phyloP scores from a whole-genome alignment of 2,888 invertebrate species.

The Calephelis perditalis region DNA sequence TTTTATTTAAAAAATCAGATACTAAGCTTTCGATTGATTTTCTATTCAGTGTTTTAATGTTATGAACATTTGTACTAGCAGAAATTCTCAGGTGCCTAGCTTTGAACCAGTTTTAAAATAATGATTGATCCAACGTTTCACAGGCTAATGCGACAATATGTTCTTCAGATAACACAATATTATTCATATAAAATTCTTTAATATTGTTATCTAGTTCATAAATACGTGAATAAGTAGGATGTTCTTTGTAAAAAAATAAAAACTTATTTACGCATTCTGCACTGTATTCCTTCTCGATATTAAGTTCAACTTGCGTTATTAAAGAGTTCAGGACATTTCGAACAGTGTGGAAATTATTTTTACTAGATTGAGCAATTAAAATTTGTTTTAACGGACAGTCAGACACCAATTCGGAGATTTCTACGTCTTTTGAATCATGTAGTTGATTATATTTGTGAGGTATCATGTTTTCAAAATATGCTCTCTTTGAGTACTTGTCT shows the following conservation, averaged over 20 bases:
- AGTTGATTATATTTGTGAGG: slow-evolving; percentile 2
- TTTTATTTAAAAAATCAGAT: neutral
- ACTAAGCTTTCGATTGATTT: neutral
- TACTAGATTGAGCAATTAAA: slow-evolving; percentile 1
- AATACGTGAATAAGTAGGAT: too few species aligned
- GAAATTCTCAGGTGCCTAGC: too few species aligned
- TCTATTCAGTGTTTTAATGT: neutral
- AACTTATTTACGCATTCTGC: neutral
- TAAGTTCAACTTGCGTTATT: neutral
- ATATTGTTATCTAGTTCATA: too few species aligned
- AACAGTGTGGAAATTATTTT: slow-evolving; percentile 1
- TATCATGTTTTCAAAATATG: neutral
- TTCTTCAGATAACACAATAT: too few species aligned
- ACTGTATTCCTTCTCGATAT: neutral
- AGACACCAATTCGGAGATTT: slow-evolving; percentile 2
- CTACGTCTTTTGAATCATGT: slow-evolving; percentile 2
- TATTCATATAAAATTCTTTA: too few species aligned
- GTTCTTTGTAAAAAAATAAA: neutral
- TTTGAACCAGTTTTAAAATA: too few species aligned
- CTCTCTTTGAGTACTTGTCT: neutral
- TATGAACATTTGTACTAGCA: neutral
- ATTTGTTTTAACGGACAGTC: slow-evolving; percentile 2
- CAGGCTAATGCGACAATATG: too few species aligned
- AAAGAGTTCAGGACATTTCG: slow-evolving; percentile 2
- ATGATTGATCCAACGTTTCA: too few species aligned